phyloP scores from a whole-genome alignment of 2,797 vertebrate genomes.

The Buphagus erythrorhynchus region DNA sequence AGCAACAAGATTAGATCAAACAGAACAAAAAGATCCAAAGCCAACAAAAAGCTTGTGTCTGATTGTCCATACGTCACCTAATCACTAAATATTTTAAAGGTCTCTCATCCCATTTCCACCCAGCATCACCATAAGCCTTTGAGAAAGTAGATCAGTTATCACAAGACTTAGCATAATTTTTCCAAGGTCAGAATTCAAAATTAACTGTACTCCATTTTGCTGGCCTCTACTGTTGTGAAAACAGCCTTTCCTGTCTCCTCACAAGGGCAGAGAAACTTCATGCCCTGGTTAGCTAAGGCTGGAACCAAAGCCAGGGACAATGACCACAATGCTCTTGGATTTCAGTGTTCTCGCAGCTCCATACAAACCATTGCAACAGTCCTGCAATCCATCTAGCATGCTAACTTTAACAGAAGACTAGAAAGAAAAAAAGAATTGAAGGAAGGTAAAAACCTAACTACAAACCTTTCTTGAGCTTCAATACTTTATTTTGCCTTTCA shows the following conservation, averaged over 20 bases:
- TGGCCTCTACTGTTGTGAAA: neutral
- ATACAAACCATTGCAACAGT: neutral
- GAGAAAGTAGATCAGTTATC: neutral
- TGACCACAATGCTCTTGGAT: rapidly evolving
- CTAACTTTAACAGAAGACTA: neutral
- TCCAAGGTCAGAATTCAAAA: neutral
- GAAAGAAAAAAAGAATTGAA: neutral
- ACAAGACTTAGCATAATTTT: neutral
- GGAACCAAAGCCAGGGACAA: neutral
- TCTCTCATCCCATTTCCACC: rapidly evolving
- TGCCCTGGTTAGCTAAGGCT: neutral
- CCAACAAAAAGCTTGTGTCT: neutral
- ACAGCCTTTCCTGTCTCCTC: neutral
- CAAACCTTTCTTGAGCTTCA: neutral
- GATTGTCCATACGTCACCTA: neutral
- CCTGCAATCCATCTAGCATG: neutral
- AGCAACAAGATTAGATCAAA: neutral
- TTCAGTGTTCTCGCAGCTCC: neutral
- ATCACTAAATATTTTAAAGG: neutral
- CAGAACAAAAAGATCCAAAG: neutral
- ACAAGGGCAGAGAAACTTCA: neutral
- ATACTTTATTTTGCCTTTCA: neutral
- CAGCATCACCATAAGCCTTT: neutral
- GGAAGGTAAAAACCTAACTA: neutral
- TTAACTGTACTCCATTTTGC: neutral